Evolutionary conservation across 2,797 vertebrate genomes (phyloP).

Genomic region (Cichlasoma orientale): DNA sequence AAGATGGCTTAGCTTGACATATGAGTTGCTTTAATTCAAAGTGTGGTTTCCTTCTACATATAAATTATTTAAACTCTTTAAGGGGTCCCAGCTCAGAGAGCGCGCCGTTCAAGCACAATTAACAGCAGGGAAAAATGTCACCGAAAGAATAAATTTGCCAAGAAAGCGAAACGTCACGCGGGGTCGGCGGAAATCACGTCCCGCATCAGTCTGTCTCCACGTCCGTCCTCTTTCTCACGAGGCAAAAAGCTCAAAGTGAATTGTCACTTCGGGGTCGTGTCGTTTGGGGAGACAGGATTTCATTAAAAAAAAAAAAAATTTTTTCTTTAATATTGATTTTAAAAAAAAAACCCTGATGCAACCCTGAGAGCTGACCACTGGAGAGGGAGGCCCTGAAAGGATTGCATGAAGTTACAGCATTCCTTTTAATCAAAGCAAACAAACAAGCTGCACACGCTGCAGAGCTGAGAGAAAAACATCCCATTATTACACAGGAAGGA

Average conservation of each 20-base stretch:
- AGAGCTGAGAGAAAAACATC: not conserved
- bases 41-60: not conserved
- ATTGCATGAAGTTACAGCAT: constrained; percentile 18
- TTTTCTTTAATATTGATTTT: not conserved
- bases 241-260: constrained; percentile 1
- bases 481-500: not conserved
- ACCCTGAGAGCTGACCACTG: not conserved
- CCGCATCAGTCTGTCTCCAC: not conserved
- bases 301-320: not conserved
- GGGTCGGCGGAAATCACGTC: not conserved
- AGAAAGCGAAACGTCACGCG: not conserved
- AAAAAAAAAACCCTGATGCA: constrained; percentile 11
- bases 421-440: constrained; percentile 22
- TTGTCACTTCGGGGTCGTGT: not conserved
- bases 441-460: not conserved
- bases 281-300: not conserved
- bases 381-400: constrained; percentile 16
- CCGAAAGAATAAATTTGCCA: not conserved
- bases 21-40: not conserved
- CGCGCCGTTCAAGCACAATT: not conserved
- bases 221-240: not conserved
- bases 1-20: not conserved
- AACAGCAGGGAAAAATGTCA: not conserved
- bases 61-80: not conserved
- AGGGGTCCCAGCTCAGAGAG: not conserved